Evolutionary conservation across 2,888 invertebrate species (phyloP), one percentile per base, ranked within the genome.

Genomic region (Oxytorus armatus): DNA sequence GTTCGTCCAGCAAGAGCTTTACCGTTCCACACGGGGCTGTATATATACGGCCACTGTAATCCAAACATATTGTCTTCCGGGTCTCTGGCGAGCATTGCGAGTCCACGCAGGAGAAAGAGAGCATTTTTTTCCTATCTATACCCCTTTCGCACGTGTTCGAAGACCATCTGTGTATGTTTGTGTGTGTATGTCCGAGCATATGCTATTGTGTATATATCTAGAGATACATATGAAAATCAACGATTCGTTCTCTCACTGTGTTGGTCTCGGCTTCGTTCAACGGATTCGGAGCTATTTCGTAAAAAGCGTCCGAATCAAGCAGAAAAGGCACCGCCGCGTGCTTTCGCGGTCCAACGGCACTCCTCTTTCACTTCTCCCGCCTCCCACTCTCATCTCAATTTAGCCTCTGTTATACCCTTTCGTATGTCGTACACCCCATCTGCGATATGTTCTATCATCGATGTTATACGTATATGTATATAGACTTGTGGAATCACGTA

Each of bases 11-110:
- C 59, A 66, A 59, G 59, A 55, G 25, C 49, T 42, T 21, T 55
- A 16, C 59, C 63, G 73, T 33, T 55, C 33, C 16, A 49, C 18
- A 36, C 8, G 49, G 33, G 47, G 44, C 29, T 49, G n/a, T 18
- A 49, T 21, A 72, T 65, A 42, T 21, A 63, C 66, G 49, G 57
- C 42, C 68, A 55, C 73, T 65, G 77, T 82, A 84, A 84, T 84
- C 84, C 83, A 82, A 83, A 83, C 83, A 81, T 83, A 84, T 82
- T 82, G 84, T 83, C 83, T 84, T 78, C 57, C 53, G 81, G 77
- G 36, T 70, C 68, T 65, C 49, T 42, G 77, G 44, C 39, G 66
- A 59, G 51, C 66, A 63, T 61, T 16, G 68, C 29, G 73, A 74
- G 63, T 59, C 63, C 44, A 68, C 61, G 33, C 23, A 18, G 23